Base-by-base conservation (phyloP, 2,113 vertebrate genomes). In the Brachionichthys hirsutus region DNA sequence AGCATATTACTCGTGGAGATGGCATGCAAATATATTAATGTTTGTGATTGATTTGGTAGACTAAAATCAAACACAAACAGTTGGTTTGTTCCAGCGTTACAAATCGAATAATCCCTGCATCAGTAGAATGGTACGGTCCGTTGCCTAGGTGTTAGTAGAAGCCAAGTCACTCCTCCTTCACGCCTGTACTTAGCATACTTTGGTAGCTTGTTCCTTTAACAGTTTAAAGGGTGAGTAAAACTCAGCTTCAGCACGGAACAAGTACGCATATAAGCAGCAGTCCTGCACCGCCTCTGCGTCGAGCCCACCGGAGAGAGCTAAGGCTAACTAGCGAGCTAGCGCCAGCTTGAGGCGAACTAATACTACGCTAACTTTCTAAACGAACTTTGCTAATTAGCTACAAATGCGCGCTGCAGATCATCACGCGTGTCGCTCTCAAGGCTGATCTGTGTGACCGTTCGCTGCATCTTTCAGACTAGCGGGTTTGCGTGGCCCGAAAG, bases 121-220 rank as follows among this genome's bases (percentile, higher is more conserved):
- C 10, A 3, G 1, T 0, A 14, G 43, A 75, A 74, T 90, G 88
- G 89, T 86, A 85, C 70, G 52, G 57, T 48, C 89, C 85, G 89
- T 90, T 90, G 85, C 85, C 86, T 70, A 77, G 89, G 81, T 54
- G 61, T 54, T 43, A 4, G 40, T 56, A 70, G 80, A 89, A 89
- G 87, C 88, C 68, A 75, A 19, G 75, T 66, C 35, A 24, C 47
- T 34, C 38, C 53, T 61, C 66, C 53, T 61, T 63, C 79, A 83
- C 76, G 79, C 84, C 78, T 86, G 67, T 36, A 14, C 60, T 19
- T 19, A n/a, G n/a, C 15, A 17, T 15, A 13, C 15, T 63, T 40
- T 10, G 40, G 20, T 16, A 52, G 45, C 17, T 15, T 22, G 36
- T 22, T 9, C 10, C 41, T 13, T 34, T 47, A 58, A n/a, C n/a